Evolutionary conservation across 2,113 vertebrate species (phyloP).

Genomic region (Kryptolebias marmoratus): DNA sequence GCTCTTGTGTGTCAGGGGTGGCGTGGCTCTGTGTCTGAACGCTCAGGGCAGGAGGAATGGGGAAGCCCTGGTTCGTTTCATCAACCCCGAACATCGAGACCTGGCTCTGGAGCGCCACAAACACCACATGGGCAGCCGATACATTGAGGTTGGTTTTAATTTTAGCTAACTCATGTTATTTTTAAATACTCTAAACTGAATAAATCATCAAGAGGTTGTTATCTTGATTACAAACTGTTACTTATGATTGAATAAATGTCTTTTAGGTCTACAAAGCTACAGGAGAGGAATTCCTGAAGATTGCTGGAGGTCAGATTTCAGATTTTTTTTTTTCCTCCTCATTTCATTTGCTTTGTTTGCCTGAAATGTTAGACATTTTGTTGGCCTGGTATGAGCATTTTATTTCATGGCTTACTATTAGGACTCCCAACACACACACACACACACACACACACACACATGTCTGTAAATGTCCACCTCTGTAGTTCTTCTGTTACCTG

Average conservation of each 20-base stretch:
- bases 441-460: conserved; percentile 21
- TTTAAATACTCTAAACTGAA: not conserved
- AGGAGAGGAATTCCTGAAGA: conserved; percentile 96
- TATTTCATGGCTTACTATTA: conserved; percentile 32
- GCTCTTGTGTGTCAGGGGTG: conserved; percentile 82
- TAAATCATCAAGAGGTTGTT: not conserved
- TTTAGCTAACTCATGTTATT: not conserved
- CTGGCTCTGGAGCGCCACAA: conserved; percentile 94
- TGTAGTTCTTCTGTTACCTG: conserved; percentile 56
- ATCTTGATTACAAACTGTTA: not conserved
- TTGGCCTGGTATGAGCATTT: conserved; percentile 31
- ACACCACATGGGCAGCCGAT: conserved; percentile 96
- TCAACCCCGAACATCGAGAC: conserved; percentile 91
- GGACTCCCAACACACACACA: not conserved
- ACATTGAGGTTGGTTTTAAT: conserved; percentile 87
- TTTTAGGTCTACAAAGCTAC: conserved; percentile 95
- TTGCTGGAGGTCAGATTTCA: conserved; percentile 92
- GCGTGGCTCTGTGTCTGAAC: conserved; percentile 94
- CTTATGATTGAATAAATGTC: not conserved
- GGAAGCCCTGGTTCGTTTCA: conserved; percentile 93
- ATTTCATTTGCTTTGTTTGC: conserved; percentile 14
- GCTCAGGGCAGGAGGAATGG: conserved; percentile 95
- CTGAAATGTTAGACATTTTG: conserved; percentile 38
- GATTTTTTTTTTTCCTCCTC: not conserved
- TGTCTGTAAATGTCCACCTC: conserved; percentile 42